Percentiles rank a stretch among this genome's conserved stretches.
These are phyloP conservation scores for Tragelaphus buxtoni DNA, from an alignment of 2,113 vertebrate genomes.

Conservation along the genomic window DNA sequence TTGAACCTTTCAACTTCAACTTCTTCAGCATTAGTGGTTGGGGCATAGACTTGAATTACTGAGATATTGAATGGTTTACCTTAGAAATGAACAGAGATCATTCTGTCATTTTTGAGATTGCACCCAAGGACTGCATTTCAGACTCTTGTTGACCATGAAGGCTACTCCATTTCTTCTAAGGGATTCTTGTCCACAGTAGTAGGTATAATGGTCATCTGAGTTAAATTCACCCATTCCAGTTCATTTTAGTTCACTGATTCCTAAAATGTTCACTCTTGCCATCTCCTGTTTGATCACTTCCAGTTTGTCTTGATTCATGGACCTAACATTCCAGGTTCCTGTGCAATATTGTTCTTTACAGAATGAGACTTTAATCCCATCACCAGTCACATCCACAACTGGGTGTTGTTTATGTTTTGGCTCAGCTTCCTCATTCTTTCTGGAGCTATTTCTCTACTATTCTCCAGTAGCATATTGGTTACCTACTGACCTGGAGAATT, in stretches of 20 bases:
- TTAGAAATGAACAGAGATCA: background rate
- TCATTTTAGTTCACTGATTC: background rate
- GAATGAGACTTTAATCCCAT: background rate
- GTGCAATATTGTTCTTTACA: background rate
- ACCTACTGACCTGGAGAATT: background rate
- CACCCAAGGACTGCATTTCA: background rate
- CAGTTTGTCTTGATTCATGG: background rate
- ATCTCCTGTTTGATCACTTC: background rate
- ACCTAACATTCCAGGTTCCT: background rate
- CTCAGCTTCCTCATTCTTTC: background rate
- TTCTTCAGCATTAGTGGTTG: background rate
- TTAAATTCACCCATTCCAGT: background rate
- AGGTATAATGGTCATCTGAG: background rate
- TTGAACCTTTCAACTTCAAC: background rate
- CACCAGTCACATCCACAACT: background rate
- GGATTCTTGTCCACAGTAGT: background rate
- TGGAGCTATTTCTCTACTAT: background rate
- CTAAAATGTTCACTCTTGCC: background rate
- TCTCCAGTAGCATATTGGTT: background rate
- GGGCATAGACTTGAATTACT: background rate
- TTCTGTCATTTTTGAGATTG: background rate
- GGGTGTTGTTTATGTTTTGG: background rate
- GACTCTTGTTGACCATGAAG: background rate
- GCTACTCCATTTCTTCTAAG: background rate
- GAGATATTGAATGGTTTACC: background rate